Base-by-base conservation (phyloP, 2,888 invertebrate genomes). In the Stratiomys singularior region DNA sequence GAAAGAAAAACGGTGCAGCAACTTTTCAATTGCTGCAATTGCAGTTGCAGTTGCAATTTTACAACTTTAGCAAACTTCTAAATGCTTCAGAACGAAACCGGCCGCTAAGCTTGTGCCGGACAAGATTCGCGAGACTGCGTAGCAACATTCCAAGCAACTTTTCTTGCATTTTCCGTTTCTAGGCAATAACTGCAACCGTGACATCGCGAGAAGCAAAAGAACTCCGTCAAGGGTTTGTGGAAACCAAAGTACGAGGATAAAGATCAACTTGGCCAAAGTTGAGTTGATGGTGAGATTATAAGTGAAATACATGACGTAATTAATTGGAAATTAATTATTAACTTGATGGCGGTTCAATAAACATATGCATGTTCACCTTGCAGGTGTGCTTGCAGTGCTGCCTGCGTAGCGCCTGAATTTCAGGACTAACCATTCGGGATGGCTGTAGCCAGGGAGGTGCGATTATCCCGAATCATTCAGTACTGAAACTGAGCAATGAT, bases 91-190 rank as follows among this genome's bases (percentile, higher is more conserved):
- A 47, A 46, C 47, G 69, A 69, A 69, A 69, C 69, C 69, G 69
- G 69, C 69, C 44, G n/a, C 44, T 13, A 21, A 69, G 69, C 69
- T 23, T 11, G 46, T 37, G 46, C 30, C 18, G 23, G 60, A 74
- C 74, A 37, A 60, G 74, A 25, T 28, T 58, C 60, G 44, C 74
- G 21, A 28, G 46, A 18, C 30, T 56, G 15, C 44, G 37, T 58
- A 60, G 74, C 60, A 37, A 44, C 74, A 74, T 74, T 74, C 74
- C 74, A 74, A 74, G 56, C 52, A 13, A 60, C 47, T 37, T 74
- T 74, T 74, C 52, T 74, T 23, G 37, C 2, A 25, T 37, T 74
- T 74, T 74, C 58, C 74, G 60, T 74, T 74, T 60, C 74, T 58
- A 25, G 25, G 37, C 23, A 18, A 30, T 13, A 56, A 18, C 52